Conservation (phyloP, 2,113 vertebrate species). For the Crotalus viridis region DNA sequence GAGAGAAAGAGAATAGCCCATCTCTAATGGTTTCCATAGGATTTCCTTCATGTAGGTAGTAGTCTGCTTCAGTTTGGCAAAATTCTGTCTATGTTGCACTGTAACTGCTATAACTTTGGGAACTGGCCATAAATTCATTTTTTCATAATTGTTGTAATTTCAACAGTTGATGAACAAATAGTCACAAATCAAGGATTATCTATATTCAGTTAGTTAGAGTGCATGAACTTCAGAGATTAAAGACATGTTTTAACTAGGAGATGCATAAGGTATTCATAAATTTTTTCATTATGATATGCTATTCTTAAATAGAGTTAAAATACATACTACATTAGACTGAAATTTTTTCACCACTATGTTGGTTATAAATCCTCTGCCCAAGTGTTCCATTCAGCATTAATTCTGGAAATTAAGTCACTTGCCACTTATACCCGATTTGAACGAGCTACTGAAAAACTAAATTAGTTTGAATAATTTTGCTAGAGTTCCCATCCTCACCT, state of each 20-base stretch:
- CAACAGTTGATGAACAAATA: not conserved
- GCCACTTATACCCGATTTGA: not conserved
- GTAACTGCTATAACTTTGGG: not conserved
- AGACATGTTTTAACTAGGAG: not conserved
- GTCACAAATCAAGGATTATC: not conserved
- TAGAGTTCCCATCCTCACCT: conserved; percentile 69
- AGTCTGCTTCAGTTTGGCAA: not conserved
- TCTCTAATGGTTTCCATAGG: not conserved
- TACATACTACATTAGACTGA: not conserved
- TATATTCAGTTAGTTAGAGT: not conserved
- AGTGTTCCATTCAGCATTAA: not conserved
- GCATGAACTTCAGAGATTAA: not conserved
- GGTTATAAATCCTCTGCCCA: not conserved
- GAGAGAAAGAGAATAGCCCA: not conserved
- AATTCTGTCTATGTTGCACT: not conserved
- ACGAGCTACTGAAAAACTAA: not conserved
- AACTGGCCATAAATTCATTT: not conserved
- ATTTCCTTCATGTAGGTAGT: not conserved
- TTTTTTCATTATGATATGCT: not conserved
- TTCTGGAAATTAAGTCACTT: not conserved
- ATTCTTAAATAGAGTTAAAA: not conserved
- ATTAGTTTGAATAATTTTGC: not conserved
- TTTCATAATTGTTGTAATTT: not conserved
- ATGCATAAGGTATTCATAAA: no score
- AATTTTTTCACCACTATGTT: not conserved